Percentiles rank a stretch among this genome's conserved stretches.
These are phyloP conservation scores for Thereva unica DNA, from an alignment of 2,888 invertebrate species.

Conservation along the genomic window DNA sequence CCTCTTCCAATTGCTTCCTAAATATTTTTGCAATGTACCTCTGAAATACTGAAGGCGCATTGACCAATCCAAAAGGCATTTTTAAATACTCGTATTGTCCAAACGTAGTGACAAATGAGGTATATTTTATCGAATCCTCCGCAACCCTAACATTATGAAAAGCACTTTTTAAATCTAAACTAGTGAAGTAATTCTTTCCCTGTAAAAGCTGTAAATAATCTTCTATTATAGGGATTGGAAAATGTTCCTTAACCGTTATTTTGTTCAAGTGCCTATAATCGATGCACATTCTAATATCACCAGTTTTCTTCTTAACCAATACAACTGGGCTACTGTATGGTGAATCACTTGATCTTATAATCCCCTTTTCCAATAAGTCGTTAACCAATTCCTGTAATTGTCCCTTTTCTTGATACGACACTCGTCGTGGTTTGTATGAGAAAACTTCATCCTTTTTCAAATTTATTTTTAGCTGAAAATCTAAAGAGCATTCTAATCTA, in stretches of 20 bases:
- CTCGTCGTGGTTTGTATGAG: constrained; percentile 10
- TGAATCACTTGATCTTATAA: constrained; percentile 18
- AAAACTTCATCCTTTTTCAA: background rate
- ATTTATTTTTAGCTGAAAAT: background rate
- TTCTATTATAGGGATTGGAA: constrained; percentile 34
- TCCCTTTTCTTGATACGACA: background rate
- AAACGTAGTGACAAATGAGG: constrained; percentile 42
- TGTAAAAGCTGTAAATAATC: constrained; percentile 17
- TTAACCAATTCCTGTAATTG: constrained; percentile 19
- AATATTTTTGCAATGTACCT: constrained; percentile 41
- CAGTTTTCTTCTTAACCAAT: constrained; percentile 22
- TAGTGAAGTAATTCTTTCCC: constrained; percentile 40
- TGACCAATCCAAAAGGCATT: constrained; percentile 40
- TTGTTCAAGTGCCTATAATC: constrained; percentile 39
- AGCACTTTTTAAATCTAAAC: constrained; percentile 41
- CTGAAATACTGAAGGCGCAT: constrained; percentile 36
- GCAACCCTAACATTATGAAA: constrained; percentile 41
- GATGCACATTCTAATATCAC: constrained; percentile 32
- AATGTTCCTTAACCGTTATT: constrained; percentile 26
- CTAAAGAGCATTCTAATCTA: too few species aligned
- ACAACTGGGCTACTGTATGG: constrained; percentile 28
- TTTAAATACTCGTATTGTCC: constrained; percentile 39
- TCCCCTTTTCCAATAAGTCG: constrained; percentile 9
- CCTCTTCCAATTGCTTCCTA: constrained; percentile 26
- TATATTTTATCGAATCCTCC: constrained; percentile 41